Percentiles rank a stretch among this genome's conserved stretches.
phyloP scores from a whole-genome alignment of 2,888 invertebrate species.

The Elegia similella region DNA sequence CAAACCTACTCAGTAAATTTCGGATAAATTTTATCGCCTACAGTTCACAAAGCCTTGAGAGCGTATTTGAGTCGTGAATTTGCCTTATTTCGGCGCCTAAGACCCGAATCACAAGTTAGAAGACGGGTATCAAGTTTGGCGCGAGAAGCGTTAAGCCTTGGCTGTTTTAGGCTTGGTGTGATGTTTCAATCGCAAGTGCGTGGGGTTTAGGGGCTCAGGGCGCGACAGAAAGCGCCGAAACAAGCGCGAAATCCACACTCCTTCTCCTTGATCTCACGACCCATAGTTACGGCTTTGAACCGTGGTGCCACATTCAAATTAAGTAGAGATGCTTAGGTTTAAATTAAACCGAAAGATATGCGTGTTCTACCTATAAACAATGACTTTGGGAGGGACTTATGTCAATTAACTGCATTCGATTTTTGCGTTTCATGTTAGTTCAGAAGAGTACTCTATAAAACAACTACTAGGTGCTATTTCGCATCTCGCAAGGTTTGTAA shows the following conservation, averaged over 20 bases:
- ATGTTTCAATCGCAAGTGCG: constrained; percentile 70
- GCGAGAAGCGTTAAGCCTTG: constrained; percentile 69
- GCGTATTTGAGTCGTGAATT: constrained; percentile 59
- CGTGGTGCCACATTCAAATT: constrained; percentile 41
- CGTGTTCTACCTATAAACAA: too few relatives aligned
- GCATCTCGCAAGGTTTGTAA: too few relatives aligned
- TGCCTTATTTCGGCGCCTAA: constrained; percentile 74
- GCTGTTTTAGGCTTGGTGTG: constrained; percentile 65
- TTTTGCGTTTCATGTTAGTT: too few relatives aligned
- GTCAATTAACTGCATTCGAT: too few relatives aligned
- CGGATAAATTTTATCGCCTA: constrained; percentile 44
- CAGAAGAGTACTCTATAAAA: too few relatives aligned
- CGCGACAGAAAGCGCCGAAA: constrained; percentile 57
- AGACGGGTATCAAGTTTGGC: constrained; percentile 67
- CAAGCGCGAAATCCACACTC: constrained; percentile 66
- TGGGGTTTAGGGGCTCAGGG: constrained; percentile 68
- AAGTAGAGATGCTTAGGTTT: constrained; percentile 25
- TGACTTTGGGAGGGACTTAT: too few relatives aligned
- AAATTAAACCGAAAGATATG: background rate
- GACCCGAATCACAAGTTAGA: constrained; percentile 72
- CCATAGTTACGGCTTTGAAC: constrained; percentile 29
- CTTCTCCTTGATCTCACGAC: constrained; percentile 45
- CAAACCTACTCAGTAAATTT: constrained; percentile 39
- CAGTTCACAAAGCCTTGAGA: constrained; percentile 41
- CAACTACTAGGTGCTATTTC: too few relatives aligned